These are phyloP conservation scores for Neodiprion pinetum DNA, from an alignment of 1,140 invertebrate genomes.

Conservation along the genomic window DNA sequence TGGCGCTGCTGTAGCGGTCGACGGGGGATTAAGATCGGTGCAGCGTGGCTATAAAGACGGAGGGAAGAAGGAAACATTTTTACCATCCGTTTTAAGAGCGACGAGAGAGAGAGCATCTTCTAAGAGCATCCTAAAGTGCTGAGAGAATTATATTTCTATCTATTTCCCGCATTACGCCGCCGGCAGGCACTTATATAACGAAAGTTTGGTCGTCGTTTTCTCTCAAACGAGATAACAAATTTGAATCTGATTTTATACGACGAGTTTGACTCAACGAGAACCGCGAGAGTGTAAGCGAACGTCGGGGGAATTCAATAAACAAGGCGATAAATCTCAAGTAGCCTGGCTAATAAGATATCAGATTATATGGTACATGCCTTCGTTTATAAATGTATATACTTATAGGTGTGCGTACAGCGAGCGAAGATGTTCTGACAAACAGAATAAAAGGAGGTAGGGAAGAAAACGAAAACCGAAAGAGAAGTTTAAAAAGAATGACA, in stretches of 20 bases:
- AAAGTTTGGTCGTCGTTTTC: too few relatives aligned
- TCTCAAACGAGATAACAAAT: neutral
- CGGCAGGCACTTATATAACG: too few relatives aligned
- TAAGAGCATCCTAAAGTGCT: too few relatives aligned
- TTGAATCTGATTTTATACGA: neutral
- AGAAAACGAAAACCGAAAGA: neutral
- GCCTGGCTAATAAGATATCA: constrained; percentile 42
- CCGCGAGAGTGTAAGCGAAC: neutral
- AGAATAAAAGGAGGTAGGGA: constrained; percentile 22
- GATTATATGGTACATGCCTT: constrained; percentile 35
- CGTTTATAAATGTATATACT: constrained; percentile 25
- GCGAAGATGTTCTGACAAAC: constrained; percentile 13
- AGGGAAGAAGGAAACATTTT: too few relatives aligned
- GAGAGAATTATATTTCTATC: too few relatives aligned
- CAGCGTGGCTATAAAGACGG: neutral
- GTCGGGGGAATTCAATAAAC: neutral
- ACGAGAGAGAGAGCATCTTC: neutral
- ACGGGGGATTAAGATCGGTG: neutral
- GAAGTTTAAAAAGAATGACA: neutral
- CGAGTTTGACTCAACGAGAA: neutral
- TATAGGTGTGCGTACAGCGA: constrained; percentile 6
- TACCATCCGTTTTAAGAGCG: neutral
- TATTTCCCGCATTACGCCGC: too few relatives aligned
- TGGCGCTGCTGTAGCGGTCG: neutral
- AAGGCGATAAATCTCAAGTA: constrained; percentile 24